Evolutionary conservation across 2,113 vertebrate genomes (phyloP).

Genomic region (Sylvia atricapilla): DNA sequence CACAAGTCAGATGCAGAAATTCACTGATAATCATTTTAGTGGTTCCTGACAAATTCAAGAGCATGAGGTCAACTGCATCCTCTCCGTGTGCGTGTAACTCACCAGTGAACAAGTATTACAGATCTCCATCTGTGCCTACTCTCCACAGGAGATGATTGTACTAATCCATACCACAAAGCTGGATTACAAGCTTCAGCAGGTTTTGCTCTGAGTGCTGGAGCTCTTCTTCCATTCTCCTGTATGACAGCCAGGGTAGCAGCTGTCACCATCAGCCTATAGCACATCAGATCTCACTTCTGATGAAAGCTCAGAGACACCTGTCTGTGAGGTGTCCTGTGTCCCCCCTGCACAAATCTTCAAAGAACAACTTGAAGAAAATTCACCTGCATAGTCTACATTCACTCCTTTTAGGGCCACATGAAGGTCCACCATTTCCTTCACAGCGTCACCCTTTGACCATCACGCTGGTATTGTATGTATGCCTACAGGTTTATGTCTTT

Average conservation of each 20-base stretch:
- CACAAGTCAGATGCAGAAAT: background rate
- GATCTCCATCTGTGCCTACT: background rate
- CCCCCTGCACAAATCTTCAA: background rate
- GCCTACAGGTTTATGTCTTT: background rate
- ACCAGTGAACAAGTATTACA: background rate
- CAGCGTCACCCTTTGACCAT: background rate
- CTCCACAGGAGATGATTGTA: background rate
- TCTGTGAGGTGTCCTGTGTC: background rate
- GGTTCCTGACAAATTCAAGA: background rate
- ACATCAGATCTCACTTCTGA: background rate
- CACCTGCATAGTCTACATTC: background rate
- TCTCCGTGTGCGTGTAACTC: background rate
- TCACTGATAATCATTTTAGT: background rate
- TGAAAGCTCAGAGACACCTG: background rate
- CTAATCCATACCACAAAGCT: background rate
- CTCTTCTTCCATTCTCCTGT: background rate
- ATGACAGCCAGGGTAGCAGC: background rate
- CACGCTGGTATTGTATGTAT: rapidly evolving
- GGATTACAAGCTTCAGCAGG: slow-evolving; percentile 15
- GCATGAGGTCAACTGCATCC: background rate
- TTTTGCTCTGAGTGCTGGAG: background rate
- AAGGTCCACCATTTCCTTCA: background rate
- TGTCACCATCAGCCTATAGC: background rate
- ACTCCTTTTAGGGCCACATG: background rate
- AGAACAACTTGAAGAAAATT: background rate